A percentile compares a stretch with the other conserved stretches of the same genome.
Conservation (phyloP, 2,113 vertebrate genomes). For the Scytalopus superciliaris region DNA sequence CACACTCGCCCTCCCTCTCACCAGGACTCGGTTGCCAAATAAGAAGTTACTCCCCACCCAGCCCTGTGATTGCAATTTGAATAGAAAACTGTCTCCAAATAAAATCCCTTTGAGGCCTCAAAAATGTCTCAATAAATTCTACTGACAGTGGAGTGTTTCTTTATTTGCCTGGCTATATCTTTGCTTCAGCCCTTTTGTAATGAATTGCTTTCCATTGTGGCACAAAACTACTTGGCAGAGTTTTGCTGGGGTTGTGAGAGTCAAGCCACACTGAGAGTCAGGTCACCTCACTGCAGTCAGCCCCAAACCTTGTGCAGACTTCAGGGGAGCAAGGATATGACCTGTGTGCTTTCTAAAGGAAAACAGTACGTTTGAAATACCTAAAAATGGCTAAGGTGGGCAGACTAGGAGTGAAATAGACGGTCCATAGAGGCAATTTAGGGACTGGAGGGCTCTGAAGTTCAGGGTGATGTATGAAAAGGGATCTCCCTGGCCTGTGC, state of each 20-base stretch:
- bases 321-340: background rate
- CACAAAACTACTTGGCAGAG: background rate
- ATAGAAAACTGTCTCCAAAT: background rate
- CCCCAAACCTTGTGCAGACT: background rate
- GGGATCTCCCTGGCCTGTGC: background rate
- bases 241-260: background rate
- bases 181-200: background rate
- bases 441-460: background rate
- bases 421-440: too few relatives aligned
- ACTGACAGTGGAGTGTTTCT: background rate
- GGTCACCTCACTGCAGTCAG: background rate
- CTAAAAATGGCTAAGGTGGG: background rate
- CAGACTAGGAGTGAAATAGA: background rate
- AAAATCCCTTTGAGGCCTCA: background rate
- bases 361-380: background rate
- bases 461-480: background rate
- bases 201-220: background rate
- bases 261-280: too few relatives aligned
- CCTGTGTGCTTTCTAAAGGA: background rate
- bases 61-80: background rate
- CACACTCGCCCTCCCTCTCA: background rate
- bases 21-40: background rate
- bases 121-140: conserved; percentile 4
- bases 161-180: background rate
- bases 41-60: conserved; percentile 32